Evolutionary conservation across 2,888 invertebrate genomes (phyloP).

Genomic region (Drosophila trichaetosa): DNA sequence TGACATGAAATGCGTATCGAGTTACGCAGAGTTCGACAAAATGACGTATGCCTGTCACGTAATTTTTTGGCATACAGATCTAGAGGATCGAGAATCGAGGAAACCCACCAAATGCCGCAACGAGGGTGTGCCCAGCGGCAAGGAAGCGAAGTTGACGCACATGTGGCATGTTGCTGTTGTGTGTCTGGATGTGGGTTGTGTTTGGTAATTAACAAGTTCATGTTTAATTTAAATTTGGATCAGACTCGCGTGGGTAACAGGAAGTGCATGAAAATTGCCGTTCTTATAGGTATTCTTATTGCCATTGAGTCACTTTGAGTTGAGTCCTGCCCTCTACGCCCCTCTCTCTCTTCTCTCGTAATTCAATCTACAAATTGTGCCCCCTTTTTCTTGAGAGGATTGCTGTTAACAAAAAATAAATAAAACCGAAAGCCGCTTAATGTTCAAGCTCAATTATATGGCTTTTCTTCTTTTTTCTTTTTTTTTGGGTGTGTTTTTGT

Average conservation of each 20-base stretch:
- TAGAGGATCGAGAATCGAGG: constrained; percentile 41
- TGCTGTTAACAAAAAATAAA: constrained; percentile 17
- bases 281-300: constrained; percentile 33
- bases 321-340: not conserved
- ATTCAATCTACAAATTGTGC: constrained; percentile 62
- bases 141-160: constrained; percentile 48
- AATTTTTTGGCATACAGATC: constrained; percentile 4
- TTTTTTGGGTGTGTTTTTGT: constrained; percentile 5
- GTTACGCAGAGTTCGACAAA: constrained; percentile 49
- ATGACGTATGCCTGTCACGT: constrained; percentile 75
- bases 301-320: constrained; percentile 6
- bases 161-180: constrained; percentile 48
- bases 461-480: constrained; percentile 48
- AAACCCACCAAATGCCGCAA: constrained; percentile 68
- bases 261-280: constrained; percentile 44
- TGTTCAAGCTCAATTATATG: constrained; percentile 75
- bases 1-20: constrained; percentile 39
- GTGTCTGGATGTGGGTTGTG: constrained; percentile 50
- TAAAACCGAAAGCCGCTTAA: constrained; percentile 66
- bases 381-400: constrained; percentile 1
- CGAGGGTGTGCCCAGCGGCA: constrained; percentile 43
- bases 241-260: constrained; percentile 64
- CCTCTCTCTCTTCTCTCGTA: constrained; percentile 33
- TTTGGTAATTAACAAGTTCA: constrained; percentile 73
- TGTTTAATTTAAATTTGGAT: constrained; percentile 74